These are phyloP conservation scores for Lepidurus couesii DNA, from an alignment of 1,140 invertebrate species.

Conservation along the genomic window DNA sequence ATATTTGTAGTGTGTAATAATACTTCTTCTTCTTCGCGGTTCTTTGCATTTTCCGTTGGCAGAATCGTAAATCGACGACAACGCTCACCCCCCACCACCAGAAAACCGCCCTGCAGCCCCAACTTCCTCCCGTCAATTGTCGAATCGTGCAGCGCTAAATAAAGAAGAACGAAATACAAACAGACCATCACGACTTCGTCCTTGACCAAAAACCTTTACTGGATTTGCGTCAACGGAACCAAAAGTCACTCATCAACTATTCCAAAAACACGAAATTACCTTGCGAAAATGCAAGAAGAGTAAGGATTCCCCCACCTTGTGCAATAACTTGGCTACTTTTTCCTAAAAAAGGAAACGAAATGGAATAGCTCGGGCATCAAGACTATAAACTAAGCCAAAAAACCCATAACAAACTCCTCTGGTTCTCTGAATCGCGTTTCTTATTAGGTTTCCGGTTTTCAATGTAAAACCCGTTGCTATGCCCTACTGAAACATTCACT, in stretches of 20 bases:
- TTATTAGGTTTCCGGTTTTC: not conserved
- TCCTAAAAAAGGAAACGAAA: too few relatives aligned
- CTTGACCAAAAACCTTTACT: not conserved
- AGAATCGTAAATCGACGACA: conserved; percentile 7
- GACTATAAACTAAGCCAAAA: too few relatives aligned
- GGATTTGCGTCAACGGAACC: not conserved
- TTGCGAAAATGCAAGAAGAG: not conserved
- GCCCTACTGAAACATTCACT: not conserved
- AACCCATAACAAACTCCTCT: not conserved
- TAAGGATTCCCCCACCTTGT: not conserved
- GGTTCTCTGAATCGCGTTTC: not conserved
- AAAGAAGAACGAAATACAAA: not conserved
- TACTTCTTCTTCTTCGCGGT: not conserved
- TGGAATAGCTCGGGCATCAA: too few relatives aligned
- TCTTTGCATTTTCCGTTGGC: not conserved
- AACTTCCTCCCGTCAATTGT: not conserved
- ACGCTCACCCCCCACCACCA: not conserved
- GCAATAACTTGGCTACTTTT: too few relatives aligned
- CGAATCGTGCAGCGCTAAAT: not conserved
- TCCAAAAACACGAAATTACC: not conserved
- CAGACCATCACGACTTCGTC: not conserved
- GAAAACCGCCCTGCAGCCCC: not conserved
- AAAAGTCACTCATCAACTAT: not conserved
- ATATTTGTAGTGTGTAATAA: not conserved
- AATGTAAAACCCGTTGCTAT: not conserved